These are phyloP conservation scores for Aplysina aerophoba DNA, from an alignment of 37 sponge, comb jelly and placozoan genomes.

Conservation along the genomic window DNA sequence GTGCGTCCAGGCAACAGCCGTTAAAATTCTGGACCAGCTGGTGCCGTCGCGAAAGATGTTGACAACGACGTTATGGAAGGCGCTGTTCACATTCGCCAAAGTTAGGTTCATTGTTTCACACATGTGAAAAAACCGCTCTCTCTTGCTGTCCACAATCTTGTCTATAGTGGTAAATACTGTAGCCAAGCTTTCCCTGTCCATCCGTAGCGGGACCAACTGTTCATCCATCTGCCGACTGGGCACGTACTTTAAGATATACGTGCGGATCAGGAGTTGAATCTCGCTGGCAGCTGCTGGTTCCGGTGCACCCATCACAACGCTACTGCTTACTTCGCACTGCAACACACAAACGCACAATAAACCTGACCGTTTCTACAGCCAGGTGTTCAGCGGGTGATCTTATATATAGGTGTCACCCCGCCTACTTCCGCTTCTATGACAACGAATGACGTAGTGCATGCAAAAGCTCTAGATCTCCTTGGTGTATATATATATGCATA, in stretches of 20 bases:
- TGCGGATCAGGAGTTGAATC: background rate
- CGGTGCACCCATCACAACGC: background rate
- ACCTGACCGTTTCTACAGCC: background rate
- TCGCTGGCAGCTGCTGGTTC: background rate
- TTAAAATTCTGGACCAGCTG: conserved; percentile 42
- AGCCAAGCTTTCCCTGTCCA: background rate
- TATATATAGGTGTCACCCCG: too few relatives aligned
- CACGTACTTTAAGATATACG: background rate
- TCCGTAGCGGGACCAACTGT: background rate
- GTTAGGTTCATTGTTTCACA: conserved; percentile 36
- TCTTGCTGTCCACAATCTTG: background rate
- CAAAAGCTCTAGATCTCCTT: too few relatives aligned
- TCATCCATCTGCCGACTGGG: background rate
- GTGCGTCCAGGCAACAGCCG: conserved; percentile 33
- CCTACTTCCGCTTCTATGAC: too few relatives aligned
- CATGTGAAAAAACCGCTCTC: conserved; percentile 15
- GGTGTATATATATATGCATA: too few relatives aligned
- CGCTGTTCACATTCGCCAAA: conserved; percentile 11
- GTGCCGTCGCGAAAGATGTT: conserved; percentile 11
- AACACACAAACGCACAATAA: background rate
- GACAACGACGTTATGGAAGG: background rate
- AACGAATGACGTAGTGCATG: too few relatives aligned
- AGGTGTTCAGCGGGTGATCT: background rate
- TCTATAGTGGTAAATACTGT: background rate
- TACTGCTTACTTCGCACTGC: background rate